phyloP scores from a whole-genome alignment of 2,113 vertebrate species.

The Petromus typicus region DNA sequence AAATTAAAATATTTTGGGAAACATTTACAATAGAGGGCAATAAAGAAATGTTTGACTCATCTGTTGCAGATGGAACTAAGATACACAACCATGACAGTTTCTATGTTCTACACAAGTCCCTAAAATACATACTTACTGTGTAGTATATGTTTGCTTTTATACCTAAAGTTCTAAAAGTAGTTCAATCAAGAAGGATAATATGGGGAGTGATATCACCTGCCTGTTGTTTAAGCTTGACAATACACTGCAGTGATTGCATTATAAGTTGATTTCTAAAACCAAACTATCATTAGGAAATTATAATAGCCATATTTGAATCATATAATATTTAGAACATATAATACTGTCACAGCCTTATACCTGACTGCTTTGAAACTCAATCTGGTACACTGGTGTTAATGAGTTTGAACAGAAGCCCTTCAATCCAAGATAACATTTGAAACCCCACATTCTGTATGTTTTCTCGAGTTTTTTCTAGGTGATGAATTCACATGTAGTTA shows the following conservation, averaged over 20 bases:
- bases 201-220: background rate
- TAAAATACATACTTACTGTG: background rate
- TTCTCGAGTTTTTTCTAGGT: background rate
- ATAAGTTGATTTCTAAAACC: conserved; percentile 9
- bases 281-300: background rate
- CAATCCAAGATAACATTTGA: background rate
- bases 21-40: background rate
- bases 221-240: conserved; percentile 22
- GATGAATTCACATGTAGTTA: background rate
- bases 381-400: background rate
- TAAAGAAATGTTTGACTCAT: background rate
- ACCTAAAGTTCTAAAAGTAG: background rate
- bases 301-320: background rate
- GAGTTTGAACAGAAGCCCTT: background rate
- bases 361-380: background rate
- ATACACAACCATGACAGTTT: background rate
- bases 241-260: background rate
- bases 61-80: background rate
- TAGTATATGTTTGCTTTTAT: conserved; percentile 27
- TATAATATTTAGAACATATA: conserved; percentile 15
- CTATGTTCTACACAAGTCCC: background rate
- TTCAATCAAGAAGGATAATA: background rate
- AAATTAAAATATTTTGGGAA: background rate
- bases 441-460: background rate
- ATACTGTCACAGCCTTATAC: background rate